Base-by-base conservation (phyloP, 2,113 vertebrate genomes). In the Solea solea region DNA sequence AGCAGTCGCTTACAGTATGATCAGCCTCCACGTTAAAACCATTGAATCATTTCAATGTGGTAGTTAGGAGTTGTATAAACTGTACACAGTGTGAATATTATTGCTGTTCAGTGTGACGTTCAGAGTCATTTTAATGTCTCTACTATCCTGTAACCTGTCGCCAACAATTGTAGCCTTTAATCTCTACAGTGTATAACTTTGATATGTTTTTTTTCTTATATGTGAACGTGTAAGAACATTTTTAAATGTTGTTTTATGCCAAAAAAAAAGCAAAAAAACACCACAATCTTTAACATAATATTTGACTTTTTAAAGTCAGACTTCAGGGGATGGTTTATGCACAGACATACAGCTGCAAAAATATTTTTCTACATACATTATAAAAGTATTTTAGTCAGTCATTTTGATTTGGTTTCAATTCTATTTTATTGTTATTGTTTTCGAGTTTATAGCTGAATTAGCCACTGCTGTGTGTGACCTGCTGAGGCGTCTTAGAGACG, bases 341-440 rank as follows among this genome's bases (percentile, higher is more conserved):
- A 53, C 11, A 57, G 4, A 28, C 0, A 59, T n/a, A 56, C 66
- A 63, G 64, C 79, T 77, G 48, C 57, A 69, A 28, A 68, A 61
- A 60, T 78, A n/a, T 64, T 74, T 74, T 71, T 90, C 50, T 86
- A 88, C 55, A 76, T 75, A 73, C 16, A 74, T 9, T 48, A 40
- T n/a, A 64, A 75, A 41, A 66, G 62, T 42, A 80, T 64, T 74
- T 76, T 69, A 64, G 60, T 28, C 25, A 52, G 21, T 55, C 1
- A 1, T 70, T 64, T 71, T 62, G 65, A 76, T 67, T 77, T 54
- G 57, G 49, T 84, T 79, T 81, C 64, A 72, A 78, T 85, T 46
- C 34, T 50, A 25, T 82, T 82, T 82, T 76, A 64, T 58, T 45
- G 42, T 82, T 62, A 69, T 65, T 72, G 15, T 63, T 82, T 50